phyloP scores from a whole-genome alignment of 2,113 vertebrate species.

The Malurus cyaneus region DNA sequence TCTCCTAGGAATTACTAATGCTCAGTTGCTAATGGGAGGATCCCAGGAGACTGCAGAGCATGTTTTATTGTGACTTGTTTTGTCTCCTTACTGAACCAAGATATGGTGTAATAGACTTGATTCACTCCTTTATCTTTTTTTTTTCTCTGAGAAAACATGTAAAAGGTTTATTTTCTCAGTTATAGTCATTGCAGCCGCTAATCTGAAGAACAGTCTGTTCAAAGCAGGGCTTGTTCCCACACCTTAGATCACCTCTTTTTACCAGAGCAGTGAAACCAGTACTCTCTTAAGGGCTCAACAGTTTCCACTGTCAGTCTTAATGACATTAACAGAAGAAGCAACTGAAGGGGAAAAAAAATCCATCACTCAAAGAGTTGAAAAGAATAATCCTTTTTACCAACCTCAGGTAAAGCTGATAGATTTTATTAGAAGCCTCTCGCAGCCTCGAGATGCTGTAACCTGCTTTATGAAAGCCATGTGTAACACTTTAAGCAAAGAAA shows the following conservation, averaged over 20 bases:
- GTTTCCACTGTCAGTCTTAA: neutral
- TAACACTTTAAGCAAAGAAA: neutral
- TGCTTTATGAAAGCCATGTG: neutral
- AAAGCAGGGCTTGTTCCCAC: neutral
- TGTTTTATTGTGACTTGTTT: neutral
- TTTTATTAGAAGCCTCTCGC: neutral
- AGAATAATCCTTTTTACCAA: neutral
- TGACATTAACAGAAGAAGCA: neutral
- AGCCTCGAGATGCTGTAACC: neutral
- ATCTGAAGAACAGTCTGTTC: neutral
- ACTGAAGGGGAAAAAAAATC: neutral
- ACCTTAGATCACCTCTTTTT: neutral
- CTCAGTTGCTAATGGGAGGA: neutral
- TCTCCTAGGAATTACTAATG: neutral
- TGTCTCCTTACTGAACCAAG: neutral
- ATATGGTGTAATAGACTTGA: neutral
- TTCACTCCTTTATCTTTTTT: neutral
- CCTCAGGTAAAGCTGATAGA: neutral
- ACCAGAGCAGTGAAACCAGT: neutral
- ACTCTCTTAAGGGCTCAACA: neutral
- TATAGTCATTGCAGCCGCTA: neutral
- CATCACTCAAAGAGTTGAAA: neutral
- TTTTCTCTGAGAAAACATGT: rapidly evolving
- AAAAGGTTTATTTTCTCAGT: neutral
- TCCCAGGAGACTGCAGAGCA: neutral